Conservation (phyloP, 2,113 vertebrate genomes). For the Gymnocephalus cernua region DNA sequence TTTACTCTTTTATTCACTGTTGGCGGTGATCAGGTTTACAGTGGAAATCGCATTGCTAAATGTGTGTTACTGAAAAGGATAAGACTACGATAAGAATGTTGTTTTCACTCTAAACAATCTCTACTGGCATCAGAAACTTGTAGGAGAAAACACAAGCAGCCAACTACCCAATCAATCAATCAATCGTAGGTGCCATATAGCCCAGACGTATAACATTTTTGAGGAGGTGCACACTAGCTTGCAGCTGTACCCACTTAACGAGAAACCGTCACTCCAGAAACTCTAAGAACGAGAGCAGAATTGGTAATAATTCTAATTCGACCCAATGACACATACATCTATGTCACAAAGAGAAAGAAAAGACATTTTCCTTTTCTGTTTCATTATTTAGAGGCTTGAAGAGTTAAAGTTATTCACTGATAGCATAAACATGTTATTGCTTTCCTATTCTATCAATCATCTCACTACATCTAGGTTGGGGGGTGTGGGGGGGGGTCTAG, state of each 20-base stretch:
- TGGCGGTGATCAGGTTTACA: neutral
- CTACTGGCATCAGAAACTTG: neutral
- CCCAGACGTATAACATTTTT: neutral
- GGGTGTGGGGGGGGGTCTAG: neutral
- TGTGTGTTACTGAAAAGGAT: neutral
- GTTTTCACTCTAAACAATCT: neutral
- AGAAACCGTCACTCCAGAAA: neutral
- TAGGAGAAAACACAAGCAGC: neutral
- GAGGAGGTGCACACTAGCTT: neutral
- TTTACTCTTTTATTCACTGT: neutral
- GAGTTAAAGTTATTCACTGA: neutral
- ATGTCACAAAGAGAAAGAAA: neutral
- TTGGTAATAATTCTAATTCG: neutral
- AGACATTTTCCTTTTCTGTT: neutral
- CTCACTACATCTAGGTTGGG: neutral
- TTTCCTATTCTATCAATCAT: neutral
- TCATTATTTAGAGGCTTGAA: neutral
- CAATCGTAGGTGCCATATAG: no score
- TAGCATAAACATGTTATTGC: neutral
- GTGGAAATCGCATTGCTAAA: neutral
- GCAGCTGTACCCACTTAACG: neutral
- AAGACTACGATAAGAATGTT: neutral
- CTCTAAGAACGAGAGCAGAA: neutral
- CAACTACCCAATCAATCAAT: no score
- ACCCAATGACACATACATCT: no score